These are phyloP conservation scores for Alsophila aescularia DNA, from an alignment of 2,888 invertebrate species.

Conservation along the genomic window DNA sequence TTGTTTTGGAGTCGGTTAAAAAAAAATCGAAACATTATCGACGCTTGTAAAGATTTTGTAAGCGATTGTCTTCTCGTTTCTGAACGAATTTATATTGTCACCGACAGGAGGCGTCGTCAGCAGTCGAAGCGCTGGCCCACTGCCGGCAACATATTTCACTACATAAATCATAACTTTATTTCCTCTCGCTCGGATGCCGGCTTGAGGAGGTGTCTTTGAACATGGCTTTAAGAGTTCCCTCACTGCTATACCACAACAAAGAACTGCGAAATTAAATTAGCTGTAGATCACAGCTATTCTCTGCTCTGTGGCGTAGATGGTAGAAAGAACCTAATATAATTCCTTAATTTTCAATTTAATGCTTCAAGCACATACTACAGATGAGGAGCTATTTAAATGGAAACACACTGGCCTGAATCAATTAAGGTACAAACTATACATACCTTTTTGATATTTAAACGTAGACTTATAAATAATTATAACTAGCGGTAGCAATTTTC, in stretches of 20 bases:
- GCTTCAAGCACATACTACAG: constrained; percentile 36
- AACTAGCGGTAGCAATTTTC: too few relatives aligned
- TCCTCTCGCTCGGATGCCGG: constrained; percentile 75
- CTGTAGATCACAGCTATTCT: constrained; percentile 54
- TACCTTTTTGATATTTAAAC: too few relatives aligned
- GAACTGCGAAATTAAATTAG: constrained; percentile 77
- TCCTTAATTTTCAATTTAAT: constrained; percentile 59
- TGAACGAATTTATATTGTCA: constrained; percentile 66
- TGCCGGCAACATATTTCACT: constrained; percentile 76
- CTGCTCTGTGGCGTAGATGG: too few relatives aligned
- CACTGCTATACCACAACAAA: constrained; percentile 72
- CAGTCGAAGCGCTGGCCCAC: constrained; percentile 60
- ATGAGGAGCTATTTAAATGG: neutral
- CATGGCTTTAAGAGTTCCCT: constrained; percentile 75
- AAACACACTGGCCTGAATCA: neutral
- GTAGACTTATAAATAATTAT: too few relatives aligned
- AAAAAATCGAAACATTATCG: constrained; percentile 36
- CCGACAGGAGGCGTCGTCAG: constrained; percentile 59
- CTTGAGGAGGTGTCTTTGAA: constrained; percentile 76
- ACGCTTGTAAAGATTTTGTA: constrained; percentile 44
- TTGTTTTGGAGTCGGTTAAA: too few relatives aligned
- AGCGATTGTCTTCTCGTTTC: constrained; percentile 63
- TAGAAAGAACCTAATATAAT: constrained; percentile 61
- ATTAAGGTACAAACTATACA: too few relatives aligned
- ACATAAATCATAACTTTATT: constrained; percentile 84